These are phyloP conservation scores for Apeira syringaria DNA, from an alignment of 2,888 invertebrate genomes.

Conservation along the genomic window DNA sequence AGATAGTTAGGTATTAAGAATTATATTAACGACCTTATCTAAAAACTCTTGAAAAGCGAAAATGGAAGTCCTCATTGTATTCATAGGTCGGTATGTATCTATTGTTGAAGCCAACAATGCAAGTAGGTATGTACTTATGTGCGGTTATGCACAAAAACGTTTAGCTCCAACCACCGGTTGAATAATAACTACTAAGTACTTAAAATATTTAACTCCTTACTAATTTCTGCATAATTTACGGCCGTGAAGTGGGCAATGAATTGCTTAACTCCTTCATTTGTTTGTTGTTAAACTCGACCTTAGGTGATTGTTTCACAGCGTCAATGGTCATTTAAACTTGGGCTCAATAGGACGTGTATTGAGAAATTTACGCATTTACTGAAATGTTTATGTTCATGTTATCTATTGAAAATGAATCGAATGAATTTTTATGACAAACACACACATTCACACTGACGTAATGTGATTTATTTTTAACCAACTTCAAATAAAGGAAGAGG, in stretches of 20 bases:
- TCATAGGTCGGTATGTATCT: neutral
- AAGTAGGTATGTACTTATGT: slow-evolving; percentile 3
- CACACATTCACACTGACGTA: too few relatives aligned
- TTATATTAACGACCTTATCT: too few relatives aligned
- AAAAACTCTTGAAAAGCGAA: too few relatives aligned
- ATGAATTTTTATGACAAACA: too few relatives aligned
- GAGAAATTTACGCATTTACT: too few relatives aligned
- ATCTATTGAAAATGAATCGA: too few relatives aligned
- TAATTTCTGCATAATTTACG: slow-evolving; percentile 4
- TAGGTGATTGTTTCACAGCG: slow-evolving; percentile 16
- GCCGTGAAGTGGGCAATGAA: slow-evolving; percentile 6
- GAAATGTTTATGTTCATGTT: too few relatives aligned
- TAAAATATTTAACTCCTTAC: neutral
- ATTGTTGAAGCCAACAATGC: slow-evolving; percentile 18
- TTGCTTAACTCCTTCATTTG: slow-evolving; percentile 15
- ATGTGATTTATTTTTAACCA: too few relatives aligned
- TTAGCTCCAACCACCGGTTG: neutral
- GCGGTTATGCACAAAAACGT: slow-evolving; percentile 17
- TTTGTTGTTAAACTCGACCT: slow-evolving; percentile 16
- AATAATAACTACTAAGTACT: neutral
- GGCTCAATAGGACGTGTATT: too few relatives aligned
- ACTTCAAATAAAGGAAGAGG: too few relatives aligned
- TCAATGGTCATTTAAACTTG: too few relatives aligned
- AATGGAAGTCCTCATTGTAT: slow-evolving; percentile 3
- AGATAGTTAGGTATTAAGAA: too few relatives aligned